Percentiles rank a stretch among this genome's conserved stretches.
Evolutionary conservation across 1,140 invertebrate species (phyloP).

Genomic region (Apocrypta bakeri): DNA sequence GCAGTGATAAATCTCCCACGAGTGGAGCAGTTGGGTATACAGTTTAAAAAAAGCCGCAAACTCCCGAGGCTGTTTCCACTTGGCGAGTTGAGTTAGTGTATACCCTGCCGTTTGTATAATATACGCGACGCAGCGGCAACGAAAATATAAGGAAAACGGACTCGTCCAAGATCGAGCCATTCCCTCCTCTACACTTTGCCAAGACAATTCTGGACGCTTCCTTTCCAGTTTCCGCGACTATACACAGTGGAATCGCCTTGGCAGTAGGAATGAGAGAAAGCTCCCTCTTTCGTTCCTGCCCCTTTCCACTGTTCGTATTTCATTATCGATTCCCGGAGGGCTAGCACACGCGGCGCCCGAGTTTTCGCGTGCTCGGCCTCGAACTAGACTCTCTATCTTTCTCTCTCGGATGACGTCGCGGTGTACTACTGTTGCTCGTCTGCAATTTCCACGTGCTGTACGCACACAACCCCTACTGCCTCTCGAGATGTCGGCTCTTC

Average conservation of each 20-base stretch:
- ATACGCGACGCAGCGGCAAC: too few species aligned
- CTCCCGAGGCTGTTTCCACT: not conserved
- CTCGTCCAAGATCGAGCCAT: not conserved
- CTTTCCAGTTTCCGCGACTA: too few species aligned
- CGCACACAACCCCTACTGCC: too few species aligned
- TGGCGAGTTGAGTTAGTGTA: not conserved
- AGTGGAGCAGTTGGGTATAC: too few species aligned
- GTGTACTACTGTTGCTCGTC: not conserved
- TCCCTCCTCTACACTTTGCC: not conserved
- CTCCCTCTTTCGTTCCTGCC: not conserved
- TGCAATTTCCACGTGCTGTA: not conserved
- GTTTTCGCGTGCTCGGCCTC: not conserved
- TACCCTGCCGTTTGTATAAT: too few species aligned
- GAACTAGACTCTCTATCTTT: not conserved
- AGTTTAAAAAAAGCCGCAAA: not conserved
- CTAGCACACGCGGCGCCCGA: not conserved
- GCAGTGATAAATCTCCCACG: not conserved
- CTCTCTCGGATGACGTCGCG: not conserved
- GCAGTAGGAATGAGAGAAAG: not conserved
- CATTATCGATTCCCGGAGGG: conserved; percentile 13
- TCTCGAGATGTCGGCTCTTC: not conserved
- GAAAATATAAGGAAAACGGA: not conserved
- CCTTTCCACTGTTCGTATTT: not conserved
- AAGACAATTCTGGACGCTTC: not conserved
- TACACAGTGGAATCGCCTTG: not conserved